Evolutionary conservation across 2,888 invertebrate genomes (phyloP).

Genomic region (Eristalis pertinax): DNA sequence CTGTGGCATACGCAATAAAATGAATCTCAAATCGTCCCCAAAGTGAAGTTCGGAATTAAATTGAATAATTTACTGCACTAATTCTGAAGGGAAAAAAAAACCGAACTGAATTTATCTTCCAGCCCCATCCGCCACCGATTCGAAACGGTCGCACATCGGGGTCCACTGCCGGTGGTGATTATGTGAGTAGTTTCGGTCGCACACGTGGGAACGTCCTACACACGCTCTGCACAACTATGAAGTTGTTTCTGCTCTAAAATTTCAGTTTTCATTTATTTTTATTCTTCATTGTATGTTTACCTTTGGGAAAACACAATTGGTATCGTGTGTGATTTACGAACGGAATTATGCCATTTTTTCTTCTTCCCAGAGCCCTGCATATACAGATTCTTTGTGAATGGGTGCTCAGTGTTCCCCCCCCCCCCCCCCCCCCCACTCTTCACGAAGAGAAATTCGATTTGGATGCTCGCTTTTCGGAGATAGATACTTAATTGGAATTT

Average conservation of each 20-base stretch:
- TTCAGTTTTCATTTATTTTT: not conserved
- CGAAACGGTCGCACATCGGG: not conserved
- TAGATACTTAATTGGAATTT: conserved; percentile 41
- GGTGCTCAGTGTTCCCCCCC: too few species aligned
- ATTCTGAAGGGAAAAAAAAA: not conserved
- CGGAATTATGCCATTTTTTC: conserved; percentile 9
- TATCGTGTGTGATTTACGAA: conserved; percentile 37
- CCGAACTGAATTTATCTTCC: not conserved
- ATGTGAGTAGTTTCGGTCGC: conserved; percentile 2
- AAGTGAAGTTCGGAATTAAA: conserved; percentile 38
- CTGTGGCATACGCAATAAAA: conserved; percentile 51
- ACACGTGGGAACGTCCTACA: not conserved
- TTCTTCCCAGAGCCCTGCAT: conserved; percentile 29
- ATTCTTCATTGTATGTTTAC: conserved; percentile 31
- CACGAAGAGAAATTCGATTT: not conserved
- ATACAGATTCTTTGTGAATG: not conserved
- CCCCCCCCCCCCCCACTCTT: too few species aligned
- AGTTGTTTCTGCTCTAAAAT: not conserved
- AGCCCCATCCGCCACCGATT: not conserved
- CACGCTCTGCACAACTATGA: not conserved
- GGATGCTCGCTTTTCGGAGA: not conserved
- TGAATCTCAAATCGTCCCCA: conserved; percentile 31
- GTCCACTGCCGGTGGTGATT: conserved; percentile 7
- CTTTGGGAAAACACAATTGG: conserved; percentile 45
- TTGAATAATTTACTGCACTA: conserved; percentile 54